Evolutionary conservation across 2,888 invertebrate species (phyloP).

Genomic region (Plebejus melissa): DNA sequence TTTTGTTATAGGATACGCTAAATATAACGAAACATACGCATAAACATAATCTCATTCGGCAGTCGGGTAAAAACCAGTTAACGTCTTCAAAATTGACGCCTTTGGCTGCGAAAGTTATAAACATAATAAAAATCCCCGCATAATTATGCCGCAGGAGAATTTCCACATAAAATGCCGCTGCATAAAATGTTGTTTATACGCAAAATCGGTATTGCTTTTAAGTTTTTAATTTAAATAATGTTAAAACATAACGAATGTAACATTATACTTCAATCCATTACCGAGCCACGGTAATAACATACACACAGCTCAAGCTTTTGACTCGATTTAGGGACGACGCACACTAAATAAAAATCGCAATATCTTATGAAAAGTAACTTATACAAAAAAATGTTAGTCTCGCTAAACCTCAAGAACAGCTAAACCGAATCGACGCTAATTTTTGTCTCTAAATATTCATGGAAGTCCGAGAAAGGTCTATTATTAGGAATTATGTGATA

Average conservation of each 20-base stretch:
- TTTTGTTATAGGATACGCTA: no score
- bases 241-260: slow-evolving; percentile 22
- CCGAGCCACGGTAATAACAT: slow-evolving; percentile 21
- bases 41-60: background rate
- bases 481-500: no score
- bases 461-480: no score
- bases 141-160: background rate
- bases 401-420: no score
- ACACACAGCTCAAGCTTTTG: slow-evolving; percentile 18
- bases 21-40: background rate
- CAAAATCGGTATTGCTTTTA: slow-evolving; percentile 11
- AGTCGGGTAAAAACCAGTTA: background rate
- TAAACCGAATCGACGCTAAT: no score
- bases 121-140: background rate
- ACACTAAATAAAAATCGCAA: background rate
- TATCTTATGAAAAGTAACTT: background rate
- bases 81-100: background rate
- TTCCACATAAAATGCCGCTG: background rate
- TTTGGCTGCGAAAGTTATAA: background rate
- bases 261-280: slow-evolving; percentile 26
- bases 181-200: slow-evolving; percentile 4
- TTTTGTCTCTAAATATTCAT: no score
- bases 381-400: no score
- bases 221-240: slow-evolving; percentile 20
- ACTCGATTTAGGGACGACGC: slow-evolving; percentile 4